A percentile compares a stretch with the other conserved stretches of the same genome.
Evolutionary conservation across 1,140 invertebrate genomes (phyloP).

Genomic region (Apis laboriosa): DNA sequence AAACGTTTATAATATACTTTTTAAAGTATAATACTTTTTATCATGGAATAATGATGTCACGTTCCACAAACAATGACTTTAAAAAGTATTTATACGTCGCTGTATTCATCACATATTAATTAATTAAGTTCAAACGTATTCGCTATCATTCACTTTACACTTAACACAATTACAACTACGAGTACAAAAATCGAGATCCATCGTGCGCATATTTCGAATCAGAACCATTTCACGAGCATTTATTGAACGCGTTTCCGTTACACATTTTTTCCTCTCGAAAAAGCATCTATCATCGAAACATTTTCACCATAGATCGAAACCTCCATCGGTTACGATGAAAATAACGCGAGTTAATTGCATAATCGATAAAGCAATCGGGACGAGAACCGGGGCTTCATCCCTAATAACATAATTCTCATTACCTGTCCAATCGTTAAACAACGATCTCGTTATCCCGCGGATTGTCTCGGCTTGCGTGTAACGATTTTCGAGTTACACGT

Average conservation of each 20-base stretch:
- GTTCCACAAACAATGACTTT: too few relatives aligned
- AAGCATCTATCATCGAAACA: neutral
- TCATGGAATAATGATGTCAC: too few relatives aligned
- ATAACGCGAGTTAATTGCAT: conserved; percentile 30
- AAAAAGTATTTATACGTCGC: too few relatives aligned
- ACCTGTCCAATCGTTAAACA: conserved; percentile 6
- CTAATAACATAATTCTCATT: neutral
- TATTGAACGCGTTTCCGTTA: neutral
- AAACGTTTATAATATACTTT: too few relatives aligned
- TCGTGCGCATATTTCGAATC: too few relatives aligned
- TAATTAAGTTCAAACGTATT: too few relatives aligned
- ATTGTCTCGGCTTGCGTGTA: neutral
- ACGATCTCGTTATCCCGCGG: neutral
- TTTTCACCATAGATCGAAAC: neutral
- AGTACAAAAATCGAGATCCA: too few relatives aligned
- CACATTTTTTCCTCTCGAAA: too few relatives aligned
- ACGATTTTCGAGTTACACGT: conserved; percentile 10
- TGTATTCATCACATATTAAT: too few relatives aligned
- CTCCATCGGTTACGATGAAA: conserved; percentile 7
- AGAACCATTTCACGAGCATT: neutral
- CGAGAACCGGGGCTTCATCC: neutral
- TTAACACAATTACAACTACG: too few relatives aligned
- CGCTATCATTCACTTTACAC: too few relatives aligned
- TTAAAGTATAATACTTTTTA: too few relatives aligned
- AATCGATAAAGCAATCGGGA: neutral